Evolutionary conservation across 2,888 invertebrate species (phyloP).

Genomic region (Phanerotoma sp.): DNA sequence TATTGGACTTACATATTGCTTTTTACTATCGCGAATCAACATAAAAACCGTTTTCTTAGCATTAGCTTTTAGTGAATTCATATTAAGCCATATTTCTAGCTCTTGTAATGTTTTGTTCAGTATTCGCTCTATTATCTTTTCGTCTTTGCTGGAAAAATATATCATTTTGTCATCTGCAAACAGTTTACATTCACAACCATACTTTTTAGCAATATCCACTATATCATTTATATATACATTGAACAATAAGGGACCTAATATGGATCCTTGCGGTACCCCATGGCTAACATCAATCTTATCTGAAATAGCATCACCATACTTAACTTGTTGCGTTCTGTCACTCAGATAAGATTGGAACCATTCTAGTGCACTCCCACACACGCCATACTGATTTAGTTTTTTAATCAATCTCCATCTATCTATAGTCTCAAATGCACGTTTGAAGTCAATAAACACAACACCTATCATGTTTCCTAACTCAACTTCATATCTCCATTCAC

Average conservation of each 20-base stretch:
- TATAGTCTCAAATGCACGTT: constrained; percentile 25
- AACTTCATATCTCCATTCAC: constrained; percentile 13
- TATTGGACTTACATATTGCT: too few species aligned
- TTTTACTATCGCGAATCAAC: constrained; percentile 15
- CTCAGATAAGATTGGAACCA: constrained; percentile 16
- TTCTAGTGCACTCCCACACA: constrained; percentile 7
- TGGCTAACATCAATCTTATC: not conserved
- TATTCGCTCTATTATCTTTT: constrained; percentile 6
- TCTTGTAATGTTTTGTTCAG: constrained; percentile 14
- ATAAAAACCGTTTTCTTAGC: constrained; percentile 21
- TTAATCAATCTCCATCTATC: constrained; percentile 10
- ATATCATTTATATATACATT: constrained; percentile 23
- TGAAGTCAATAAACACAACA: constrained; percentile 23
- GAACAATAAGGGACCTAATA: constrained; percentile 20
- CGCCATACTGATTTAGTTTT: constrained; percentile 17
- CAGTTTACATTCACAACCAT: constrained; percentile 17
- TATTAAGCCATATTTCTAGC: constrained; percentile 18
- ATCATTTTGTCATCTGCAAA: constrained; percentile 25
- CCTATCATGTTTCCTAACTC: constrained; percentile 14
- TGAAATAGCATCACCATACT: constrained; percentile 1
- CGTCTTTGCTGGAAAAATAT: constrained; percentile 16
- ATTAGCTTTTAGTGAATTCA: constrained; percentile 22
- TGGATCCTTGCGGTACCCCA: constrained; percentile 22
- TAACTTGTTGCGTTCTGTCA: constrained; percentile 3
- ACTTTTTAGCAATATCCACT: not conserved